Conservation (phyloP, 2,888 invertebrate genomes). For the Sipha maydis region DNA sequence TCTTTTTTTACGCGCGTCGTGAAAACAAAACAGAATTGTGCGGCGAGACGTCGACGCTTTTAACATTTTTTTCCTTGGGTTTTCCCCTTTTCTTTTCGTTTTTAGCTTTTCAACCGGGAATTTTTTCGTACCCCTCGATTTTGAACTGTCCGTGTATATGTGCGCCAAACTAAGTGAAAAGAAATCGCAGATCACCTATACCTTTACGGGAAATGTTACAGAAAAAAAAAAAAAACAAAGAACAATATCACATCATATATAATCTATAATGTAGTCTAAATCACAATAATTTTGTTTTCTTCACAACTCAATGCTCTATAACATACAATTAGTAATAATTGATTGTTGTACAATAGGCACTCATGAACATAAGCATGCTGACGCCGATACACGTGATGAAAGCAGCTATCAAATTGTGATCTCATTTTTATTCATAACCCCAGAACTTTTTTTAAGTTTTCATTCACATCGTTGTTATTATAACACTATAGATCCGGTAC, state of each 20-base stretch:
- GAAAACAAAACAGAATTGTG: constrained; percentile 48
- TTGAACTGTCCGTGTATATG: not conserved
- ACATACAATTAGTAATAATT: too few species aligned
- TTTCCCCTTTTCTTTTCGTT: not conserved
- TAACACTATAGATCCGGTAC: too few species aligned
- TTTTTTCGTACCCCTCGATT: not conserved
- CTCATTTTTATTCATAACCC: too few species aligned
- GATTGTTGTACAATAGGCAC: too few species aligned
- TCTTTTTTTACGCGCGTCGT: not conserved
- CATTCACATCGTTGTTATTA: too few species aligned
- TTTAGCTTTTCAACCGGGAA: not conserved
- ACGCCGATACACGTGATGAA: too few species aligned
- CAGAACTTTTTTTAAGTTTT: too few species aligned
- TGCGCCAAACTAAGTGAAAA: not conserved
- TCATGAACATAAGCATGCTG: too few species aligned
- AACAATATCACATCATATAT: not conserved
- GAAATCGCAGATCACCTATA: not conserved
- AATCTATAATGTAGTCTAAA: too few species aligned
- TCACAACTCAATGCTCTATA: too few species aligned
- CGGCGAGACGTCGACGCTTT: constrained; percentile 23
- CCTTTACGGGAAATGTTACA: not conserved
- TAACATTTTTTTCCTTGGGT: not conserved
- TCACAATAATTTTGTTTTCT: too few species aligned
- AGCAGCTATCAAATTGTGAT: too few species aligned
- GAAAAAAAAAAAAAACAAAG: not conserved